Percentiles rank a stretch among this genome's conserved stretches.
Conservation (phyloP, 1,140 invertebrate genomes). For the Ceratosolen fusciceps region DNA sequence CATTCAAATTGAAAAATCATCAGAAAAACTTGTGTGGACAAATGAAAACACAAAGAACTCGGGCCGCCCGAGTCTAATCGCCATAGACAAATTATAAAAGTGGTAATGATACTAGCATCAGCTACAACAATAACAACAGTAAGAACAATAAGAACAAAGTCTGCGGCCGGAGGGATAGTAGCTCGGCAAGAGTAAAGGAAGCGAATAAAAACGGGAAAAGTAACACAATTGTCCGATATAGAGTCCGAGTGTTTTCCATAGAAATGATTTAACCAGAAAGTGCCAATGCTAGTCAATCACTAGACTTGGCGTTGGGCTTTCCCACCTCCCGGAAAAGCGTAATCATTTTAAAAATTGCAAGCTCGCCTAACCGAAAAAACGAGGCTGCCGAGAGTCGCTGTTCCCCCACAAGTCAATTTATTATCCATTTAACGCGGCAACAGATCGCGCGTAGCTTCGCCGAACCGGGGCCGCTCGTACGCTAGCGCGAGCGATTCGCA, state of each 20-base stretch:
- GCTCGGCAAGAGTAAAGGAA: background rate
- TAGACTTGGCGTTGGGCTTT: slow-evolving; percentile 30
- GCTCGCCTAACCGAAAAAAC: slow-evolving; percentile 43
- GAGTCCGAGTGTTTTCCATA: background rate
- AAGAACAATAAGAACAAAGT: slow-evolving; percentile 5
- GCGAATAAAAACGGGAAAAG: slow-evolving; percentile 32
- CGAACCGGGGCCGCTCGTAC: background rate
- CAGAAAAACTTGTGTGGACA: background rate
- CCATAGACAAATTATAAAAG: too few species aligned
- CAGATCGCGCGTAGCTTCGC: background rate
- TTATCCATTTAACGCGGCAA: slow-evolving; percentile 48
- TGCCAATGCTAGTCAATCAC: slow-evolving; percentile 47
- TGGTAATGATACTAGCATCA: too few species aligned
- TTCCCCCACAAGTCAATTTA: slow-evolving; percentile 43
- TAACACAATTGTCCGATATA: background rate
- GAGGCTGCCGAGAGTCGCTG: slow-evolving; percentile 8
- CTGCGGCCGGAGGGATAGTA: background rate
- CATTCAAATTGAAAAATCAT: background rate
- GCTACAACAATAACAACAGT: background rate
- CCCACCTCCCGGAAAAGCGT: slow-evolving; percentile 39
- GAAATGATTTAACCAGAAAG: background rate
- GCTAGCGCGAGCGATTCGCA: slow-evolving; percentile 26
- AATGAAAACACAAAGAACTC: too few species aligned
- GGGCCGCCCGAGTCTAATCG: too few species aligned
- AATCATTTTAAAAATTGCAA: slow-evolving; percentile 48